Conservation (phyloP, 2,797 vertebrate species). For the Enteromius mattozi region DNA sequence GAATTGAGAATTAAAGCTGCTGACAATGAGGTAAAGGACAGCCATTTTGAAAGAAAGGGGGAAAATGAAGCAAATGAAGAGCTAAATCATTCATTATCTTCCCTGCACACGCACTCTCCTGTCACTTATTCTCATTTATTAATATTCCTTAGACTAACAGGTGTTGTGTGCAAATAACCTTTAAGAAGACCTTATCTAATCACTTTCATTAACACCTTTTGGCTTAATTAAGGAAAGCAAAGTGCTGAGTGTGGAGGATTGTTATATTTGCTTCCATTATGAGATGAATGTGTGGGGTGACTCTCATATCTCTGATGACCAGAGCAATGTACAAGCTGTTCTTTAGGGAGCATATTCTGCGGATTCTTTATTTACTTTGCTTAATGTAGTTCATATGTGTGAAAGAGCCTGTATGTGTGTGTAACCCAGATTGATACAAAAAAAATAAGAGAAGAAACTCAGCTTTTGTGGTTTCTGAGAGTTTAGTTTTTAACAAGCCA, state of each 20-base stretch:
- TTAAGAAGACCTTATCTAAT: conserved; percentile 58
- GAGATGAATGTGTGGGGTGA: conserved; percentile 44
- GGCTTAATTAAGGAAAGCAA: conserved; percentile 61
- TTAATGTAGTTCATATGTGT: conserved; percentile 47
- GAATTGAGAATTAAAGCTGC: conserved; percentile 34
- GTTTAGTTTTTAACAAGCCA: neutral
- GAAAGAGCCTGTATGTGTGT: conserved; percentile 42
- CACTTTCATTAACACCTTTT: conserved; percentile 61
- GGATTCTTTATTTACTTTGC: conserved; percentile 33
- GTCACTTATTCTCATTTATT: conserved; percentile 48
- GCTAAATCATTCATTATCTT: conserved; percentile 42
- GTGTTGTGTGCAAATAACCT: conserved; percentile 56
- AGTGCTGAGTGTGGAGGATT: conserved; percentile 59
- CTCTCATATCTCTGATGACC: conserved; percentile 49
- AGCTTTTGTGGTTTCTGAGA: too few species aligned
- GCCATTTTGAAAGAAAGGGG: neutral
- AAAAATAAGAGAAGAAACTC: neutral
- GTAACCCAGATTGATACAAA: neutral
- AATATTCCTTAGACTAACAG: conserved; percentile 49
- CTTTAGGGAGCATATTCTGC: conserved; percentile 6
- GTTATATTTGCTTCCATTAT: conserved; percentile 55
- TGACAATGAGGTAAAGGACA: conserved; percentile 27
- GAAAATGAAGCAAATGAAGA: conserved; percentile 8
- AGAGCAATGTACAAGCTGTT: conserved; percentile 22
- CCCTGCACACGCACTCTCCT: neutral